Conservation (phyloP, 2,797 vertebrate species). For the Gymnodraco acuticeps region DNA sequence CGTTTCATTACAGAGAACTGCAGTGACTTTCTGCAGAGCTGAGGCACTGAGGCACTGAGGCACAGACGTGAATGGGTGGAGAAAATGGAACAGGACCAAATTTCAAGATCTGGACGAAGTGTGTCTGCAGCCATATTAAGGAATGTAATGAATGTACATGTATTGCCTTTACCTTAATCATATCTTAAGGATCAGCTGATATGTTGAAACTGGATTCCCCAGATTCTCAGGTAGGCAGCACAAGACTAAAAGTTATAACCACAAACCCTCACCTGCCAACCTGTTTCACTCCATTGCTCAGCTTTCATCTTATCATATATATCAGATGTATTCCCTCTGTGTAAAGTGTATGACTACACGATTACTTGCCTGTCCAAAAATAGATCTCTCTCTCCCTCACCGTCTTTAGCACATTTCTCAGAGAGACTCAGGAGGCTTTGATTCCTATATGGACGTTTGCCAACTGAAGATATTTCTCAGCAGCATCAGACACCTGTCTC, state of each 20-base stretch:
- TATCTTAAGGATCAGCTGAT: not conserved
- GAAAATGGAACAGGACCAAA: constrained; percentile 50
- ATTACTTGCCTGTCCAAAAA: constrained; percentile 64
- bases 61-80: constrained; percentile 44
- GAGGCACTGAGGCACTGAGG: constrained; percentile 58
- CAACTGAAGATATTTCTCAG: constrained; percentile 54
- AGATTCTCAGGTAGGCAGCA: constrained; percentile 14
- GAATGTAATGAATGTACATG: not conserved
- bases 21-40: constrained; percentile 79
- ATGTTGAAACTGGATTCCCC: not conserved
- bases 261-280: constrained; percentile 24
- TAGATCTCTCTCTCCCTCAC: constrained; percentile 47
- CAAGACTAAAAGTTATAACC: not conserved
- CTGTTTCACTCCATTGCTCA: constrained; percentile 30
- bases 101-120: constrained; percentile 30
- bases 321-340: constrained; percentile 49
- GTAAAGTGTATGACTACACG: constrained; percentile 52
- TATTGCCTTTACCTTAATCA: constrained; percentile 3
- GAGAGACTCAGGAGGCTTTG: constrained; percentile 54
- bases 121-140: not conserved
- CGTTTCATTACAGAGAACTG: constrained; percentile 65
- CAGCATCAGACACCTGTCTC: constrained; percentile 44
- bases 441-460: constrained; percentile 55
- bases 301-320: constrained; percentile 41
- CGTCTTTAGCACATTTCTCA: constrained; percentile 60